phyloP scores from a whole-genome alignment of 2,797 vertebrate species.

The Sebastes trivittatus region DNA sequence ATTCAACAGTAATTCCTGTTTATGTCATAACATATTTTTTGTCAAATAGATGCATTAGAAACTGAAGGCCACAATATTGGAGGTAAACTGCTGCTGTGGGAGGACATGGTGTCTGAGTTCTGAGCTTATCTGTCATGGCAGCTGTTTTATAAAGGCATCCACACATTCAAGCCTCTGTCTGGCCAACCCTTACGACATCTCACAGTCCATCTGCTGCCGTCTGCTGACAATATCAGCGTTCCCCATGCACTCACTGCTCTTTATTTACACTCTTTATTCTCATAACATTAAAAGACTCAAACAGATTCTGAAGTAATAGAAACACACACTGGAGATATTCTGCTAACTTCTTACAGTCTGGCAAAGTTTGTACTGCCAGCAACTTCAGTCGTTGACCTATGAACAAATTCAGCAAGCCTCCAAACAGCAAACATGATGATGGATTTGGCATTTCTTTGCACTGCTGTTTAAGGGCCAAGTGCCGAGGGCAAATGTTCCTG shows the following conservation, averaged over 20 bases:
- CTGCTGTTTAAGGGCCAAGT: constrained; percentile 8
- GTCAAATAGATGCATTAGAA: neutral
- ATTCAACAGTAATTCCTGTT: neutral
- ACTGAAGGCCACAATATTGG: neutral
- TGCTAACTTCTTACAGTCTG: neutral
- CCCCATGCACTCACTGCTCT: neutral
- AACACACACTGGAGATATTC: neutral
- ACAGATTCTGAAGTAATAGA: constrained; percentile 21
- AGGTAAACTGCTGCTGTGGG: constrained; percentile 12
- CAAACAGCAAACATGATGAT: constrained; percentile 6
- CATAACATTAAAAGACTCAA: neutral
- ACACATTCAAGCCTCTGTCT: constrained; percentile 32
- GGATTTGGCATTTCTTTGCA: neutral
- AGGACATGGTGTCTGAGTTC: neutral
- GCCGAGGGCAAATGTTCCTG: neutral
- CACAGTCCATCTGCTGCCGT: constrained; percentile 44
- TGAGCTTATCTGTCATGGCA: constrained; percentile 42
- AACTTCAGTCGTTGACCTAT: constrained; percentile 21
- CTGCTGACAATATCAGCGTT: constrained; percentile 28
- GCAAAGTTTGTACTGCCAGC: constrained; percentile 6
- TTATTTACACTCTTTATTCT: constrained; percentile 27
- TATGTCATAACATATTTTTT: neutral
- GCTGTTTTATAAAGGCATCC: constrained; percentile 42
- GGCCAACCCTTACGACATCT: constrained; percentile 11
- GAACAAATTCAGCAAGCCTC: neutral